These are phyloP conservation scores for Schizopygopsis pylzovi DNA, from an alignment of 2,797 vertebrate genomes.

Conservation along the genomic window DNA sequence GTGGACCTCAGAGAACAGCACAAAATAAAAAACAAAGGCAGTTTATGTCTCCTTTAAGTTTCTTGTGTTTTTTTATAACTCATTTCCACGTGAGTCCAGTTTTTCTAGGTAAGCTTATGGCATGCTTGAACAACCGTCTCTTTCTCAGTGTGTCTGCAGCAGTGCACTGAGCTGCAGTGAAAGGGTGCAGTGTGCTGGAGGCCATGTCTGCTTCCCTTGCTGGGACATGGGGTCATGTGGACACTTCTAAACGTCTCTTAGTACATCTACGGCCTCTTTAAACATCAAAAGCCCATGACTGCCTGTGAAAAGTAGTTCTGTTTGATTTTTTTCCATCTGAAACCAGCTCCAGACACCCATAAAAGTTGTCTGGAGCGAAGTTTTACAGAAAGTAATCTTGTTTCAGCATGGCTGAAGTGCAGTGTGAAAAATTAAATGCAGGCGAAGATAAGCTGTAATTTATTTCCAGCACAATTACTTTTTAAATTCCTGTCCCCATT, in stretches of 20 bases:
- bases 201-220: constrained; percentile 26
- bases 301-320: constrained; percentile 33
- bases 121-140: constrained; percentile 27
- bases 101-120: constrained; percentile 1
- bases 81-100: not conserved
- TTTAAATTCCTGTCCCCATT: constrained; percentile 63
- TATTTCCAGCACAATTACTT: constrained; percentile 71
- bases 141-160: constrained; percentile 5
- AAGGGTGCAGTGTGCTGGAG: constrained; percentile 46
- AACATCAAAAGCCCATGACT: constrained; percentile 40
- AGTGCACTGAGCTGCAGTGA: constrained; percentile 39
- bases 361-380: not conserved
- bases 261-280: constrained; percentile 24
- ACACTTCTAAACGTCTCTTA: constrained; percentile 48
- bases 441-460: constrained; percentile 61
- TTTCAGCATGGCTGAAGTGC: not conserved
- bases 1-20: not conserved
- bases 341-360: not conserved
- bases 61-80: not conserved
- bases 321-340: not conserved
- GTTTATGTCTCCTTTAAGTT: not conserved
- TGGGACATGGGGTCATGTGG: constrained; percentile 56
- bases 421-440: constrained; percentile 57
- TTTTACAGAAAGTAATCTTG: not conserved
- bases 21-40: not conserved